Base-by-base conservation (phyloP, 92 coral and sea anemone genomes). In the Porites cylindrica region DNA sequence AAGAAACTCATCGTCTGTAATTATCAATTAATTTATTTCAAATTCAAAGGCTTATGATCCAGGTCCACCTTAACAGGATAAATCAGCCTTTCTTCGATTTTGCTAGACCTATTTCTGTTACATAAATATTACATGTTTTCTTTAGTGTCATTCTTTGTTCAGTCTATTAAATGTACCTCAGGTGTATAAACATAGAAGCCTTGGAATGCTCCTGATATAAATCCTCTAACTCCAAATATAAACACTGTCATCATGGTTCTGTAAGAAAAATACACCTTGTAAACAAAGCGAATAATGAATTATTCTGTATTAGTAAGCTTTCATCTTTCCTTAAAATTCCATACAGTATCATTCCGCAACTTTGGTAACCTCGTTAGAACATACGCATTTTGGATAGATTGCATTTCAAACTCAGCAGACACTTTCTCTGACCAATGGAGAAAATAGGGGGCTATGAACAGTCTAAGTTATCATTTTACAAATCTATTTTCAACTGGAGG, bases 161-260 rank as follows among this genome's bases (percentile, higher is more conserved):
- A 38, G 47, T 38, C 47, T 38, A 38, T 38, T 38, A 38, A 0
- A 38, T 38, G 6, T 86, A 96, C 99, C 96, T 96, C 99, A 0
- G 99, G 96, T 72, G 98, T 95, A 87, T 97, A 97, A 24, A 97
- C 94, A 74, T 93, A 97, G 23, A 95, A 93, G 8, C 95, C 91
- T 71, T 94, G 94, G 70, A 94, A 93, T 52, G 89, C 90, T 11
- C 99, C 99, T 14, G 98, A 93, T 70, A 94, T 88, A 82, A 93
- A 95, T 16, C 96, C 96, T 14, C 99, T 92, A 32, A 94, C 91
- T 24, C 98, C 97, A 79, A 97, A 97, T 78, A 97, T 93, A 76
- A 93, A 93, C 58, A 92, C 74, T 0, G 96, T 94, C 94, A 94
- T 97, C 93, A 91, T 50, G 6, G 93, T 82, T 70, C 98, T 95